Percentiles rank a stretch among this genome's conserved stretches.
Evolutionary conservation across 2,888 invertebrate genomes (phyloP).

Genomic region (Acanthoscelides obtectus): DNA sequence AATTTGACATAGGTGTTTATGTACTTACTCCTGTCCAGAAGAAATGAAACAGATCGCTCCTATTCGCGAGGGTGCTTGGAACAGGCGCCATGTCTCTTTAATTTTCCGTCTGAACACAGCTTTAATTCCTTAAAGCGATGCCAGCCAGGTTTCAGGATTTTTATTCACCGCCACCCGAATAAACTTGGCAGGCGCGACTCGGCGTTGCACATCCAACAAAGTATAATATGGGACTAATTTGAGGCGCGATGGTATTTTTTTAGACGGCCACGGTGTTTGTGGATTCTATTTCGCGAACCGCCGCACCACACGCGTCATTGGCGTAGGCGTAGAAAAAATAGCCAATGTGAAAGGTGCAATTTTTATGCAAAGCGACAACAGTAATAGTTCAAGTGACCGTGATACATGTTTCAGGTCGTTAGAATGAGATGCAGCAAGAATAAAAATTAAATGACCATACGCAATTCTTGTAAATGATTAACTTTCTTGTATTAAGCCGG

Average conservation of each 20-base stretch:
- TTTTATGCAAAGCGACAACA: neutral
- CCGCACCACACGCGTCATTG: neutral
- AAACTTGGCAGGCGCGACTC: neutral
- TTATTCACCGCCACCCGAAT: neutral
- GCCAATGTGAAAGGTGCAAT: neutral
- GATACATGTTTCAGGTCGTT: neutral
- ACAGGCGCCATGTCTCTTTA: neutral
- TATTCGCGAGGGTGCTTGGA: neutral
- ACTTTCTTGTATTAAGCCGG: too few species aligned
- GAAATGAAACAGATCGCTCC: neutral
- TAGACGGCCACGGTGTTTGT: neutral
- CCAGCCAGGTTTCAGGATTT: neutral
- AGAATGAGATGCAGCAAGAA: neutral
- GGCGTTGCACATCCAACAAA: neutral
- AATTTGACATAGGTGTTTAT: too few species aligned
- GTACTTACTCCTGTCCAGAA: neutral
- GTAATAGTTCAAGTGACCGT: neutral
- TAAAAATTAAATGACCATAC: neutral
- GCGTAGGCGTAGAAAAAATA: neutral
- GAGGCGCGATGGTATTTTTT: neutral
- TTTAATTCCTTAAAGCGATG: neutral
- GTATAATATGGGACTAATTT: neutral
- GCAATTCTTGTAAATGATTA: too few species aligned
- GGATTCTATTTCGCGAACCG: neutral
- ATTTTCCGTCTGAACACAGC: neutral